These are phyloP conservation scores for Drosophila ercepeae DNA, from an alignment of 1,140 invertebrate genomes.

Conservation along the genomic window DNA sequence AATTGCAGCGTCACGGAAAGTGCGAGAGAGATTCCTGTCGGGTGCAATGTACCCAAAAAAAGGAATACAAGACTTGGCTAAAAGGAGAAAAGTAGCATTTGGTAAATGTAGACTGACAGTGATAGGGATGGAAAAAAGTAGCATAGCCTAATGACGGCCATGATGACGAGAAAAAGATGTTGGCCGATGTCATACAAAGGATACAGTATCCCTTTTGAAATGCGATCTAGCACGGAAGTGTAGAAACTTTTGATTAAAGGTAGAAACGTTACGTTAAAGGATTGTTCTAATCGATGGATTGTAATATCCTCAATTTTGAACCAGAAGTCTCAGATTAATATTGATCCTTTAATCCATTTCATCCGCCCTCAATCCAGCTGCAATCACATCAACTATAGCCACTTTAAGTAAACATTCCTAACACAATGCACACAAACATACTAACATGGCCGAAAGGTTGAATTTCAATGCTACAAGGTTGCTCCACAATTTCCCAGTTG, in stretches of 20 bases:
- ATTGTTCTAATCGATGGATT: background rate
- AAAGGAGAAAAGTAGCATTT: background rate
- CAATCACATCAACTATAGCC: conserved; percentile 41
- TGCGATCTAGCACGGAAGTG: background rate
- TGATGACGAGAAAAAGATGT: conserved; percentile 7
- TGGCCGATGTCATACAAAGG: conserved; percentile 25
- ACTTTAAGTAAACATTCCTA: conserved; percentile 42
- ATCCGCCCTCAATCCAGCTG: background rate
- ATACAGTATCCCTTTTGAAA: conserved; percentile 10
- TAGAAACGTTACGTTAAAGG: no score
- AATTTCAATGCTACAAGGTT: conserved; percentile 25
- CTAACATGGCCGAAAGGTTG: conserved; percentile 23
- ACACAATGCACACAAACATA: conserved; percentile 17
- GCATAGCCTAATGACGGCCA: conserved; percentile 57
- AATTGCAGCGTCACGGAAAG: conserved; percentile 69
- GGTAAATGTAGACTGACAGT: conserved; percentile 34
- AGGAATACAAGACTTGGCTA: background rate
- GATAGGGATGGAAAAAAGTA: conserved; percentile 39
- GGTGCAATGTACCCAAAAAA: conserved; percentile 51
- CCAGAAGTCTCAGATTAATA: background rate
- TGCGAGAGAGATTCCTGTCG: conserved; percentile 56
- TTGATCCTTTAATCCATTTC: background rate
- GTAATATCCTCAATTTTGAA: background rate
- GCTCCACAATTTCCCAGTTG: conserved; percentile 7
- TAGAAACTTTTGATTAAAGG: background rate